Evolutionary conservation across 2,113 vertebrate genomes (phyloP).

Genomic region (Callipepla squamata): DNA sequence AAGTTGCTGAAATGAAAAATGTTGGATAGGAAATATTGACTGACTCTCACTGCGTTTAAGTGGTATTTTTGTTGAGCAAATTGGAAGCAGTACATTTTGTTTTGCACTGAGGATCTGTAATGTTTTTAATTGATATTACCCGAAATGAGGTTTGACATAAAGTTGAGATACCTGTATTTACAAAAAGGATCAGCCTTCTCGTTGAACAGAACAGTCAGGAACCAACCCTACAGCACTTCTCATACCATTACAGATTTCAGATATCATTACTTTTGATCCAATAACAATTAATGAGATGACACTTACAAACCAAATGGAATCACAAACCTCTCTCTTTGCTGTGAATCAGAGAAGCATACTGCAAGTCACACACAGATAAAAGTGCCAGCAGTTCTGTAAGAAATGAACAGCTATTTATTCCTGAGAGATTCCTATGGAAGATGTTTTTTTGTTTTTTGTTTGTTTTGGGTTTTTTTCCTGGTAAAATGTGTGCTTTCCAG

Average conservation of each 20-base stretch:
- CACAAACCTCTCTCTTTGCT: background rate
- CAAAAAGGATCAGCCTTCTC: background rate
- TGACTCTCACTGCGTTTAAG: background rate
- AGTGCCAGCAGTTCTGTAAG: background rate
- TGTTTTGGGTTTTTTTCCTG: background rate
- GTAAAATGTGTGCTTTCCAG: background rate
- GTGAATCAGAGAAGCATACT: background rate
- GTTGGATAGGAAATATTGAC: background rate
- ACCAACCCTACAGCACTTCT: background rate
- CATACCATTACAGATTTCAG: background rate
- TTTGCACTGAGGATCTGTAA: background rate
- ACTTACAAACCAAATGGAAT: background rate
- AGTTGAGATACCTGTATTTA: background rate
- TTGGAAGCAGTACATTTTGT: background rate
- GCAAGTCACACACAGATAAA: background rate
- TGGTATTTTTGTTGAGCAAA: background rate
- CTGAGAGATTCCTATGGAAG: background rate
- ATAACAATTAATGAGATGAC: background rate
- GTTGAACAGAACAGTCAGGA: background rate
- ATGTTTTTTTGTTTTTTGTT: background rate
- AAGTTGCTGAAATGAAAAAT: background rate
- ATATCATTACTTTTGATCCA: background rate
- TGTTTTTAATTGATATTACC: background rate
- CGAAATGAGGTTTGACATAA: background rate
- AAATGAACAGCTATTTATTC: background rate